Base-by-base conservation (phyloP, 2,797 vertebrate genomes). In the Gadopsis marmoratus region DNA sequence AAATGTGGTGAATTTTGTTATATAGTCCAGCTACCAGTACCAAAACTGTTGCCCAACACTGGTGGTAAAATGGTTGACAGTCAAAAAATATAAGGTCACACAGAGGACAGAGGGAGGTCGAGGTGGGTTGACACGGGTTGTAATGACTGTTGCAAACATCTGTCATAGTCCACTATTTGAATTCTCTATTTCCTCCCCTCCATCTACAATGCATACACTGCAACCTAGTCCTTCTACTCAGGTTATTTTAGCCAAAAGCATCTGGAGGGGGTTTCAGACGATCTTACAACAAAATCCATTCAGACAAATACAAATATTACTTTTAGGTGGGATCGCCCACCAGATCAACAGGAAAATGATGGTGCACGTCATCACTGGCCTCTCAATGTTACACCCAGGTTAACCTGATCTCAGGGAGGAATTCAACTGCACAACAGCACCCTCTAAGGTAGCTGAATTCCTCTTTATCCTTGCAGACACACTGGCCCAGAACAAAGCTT, bases 401-500 rank as follows among this genome's bases (percentile, higher is more conserved):
- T 77, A 58, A 58, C 73, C 39, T 75, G 55, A 75, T 82, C 64
- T 79, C 31, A 33, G 39, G 60, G 41, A 75, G 58, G 64, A 84
- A 74, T 58, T 21, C 59, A 12, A 61, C 59, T 47, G 19, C 53
- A 66, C 29, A 68, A 26, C 33, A 14, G 33, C 12, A 9, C 19
- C 60, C 59, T 79, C 54, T 19, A 59, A 76, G 58, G 79, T 23
- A 54, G 47, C 67, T 62, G 51, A 81, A 87, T 88, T 80, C 82
- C 76, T 91, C 72, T 58, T 65, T 59, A 86, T 85, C 64, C 47
- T 65, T 6, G 2, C 78, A 80, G 72, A 79, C 73, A 83, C 60
- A 33, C 70, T 51, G 81, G 81, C 64, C 71, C 85, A 87, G 88
- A 90, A 82, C 86, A 90, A 89, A 86, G 83, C 86, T 82, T 83